Evolutionary conservation across 2,797 vertebrate species (phyloP).

Genomic region (Acanthurus leucopareius): DNA sequence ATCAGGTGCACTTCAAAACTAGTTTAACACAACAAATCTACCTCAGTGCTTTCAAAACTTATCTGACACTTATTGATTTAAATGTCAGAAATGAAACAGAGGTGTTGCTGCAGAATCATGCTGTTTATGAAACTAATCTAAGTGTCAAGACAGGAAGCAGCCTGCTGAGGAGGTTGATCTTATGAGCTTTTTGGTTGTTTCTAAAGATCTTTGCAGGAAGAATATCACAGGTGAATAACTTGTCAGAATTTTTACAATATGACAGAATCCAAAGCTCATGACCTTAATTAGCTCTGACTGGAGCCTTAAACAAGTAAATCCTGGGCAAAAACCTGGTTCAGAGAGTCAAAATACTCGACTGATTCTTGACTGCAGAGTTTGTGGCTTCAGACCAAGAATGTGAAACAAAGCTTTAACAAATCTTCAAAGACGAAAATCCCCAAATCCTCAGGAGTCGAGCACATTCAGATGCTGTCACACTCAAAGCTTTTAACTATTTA

Average conservation of each 20-base stretch:
- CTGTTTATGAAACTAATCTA: not conserved
- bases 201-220: not conserved
- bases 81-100: too few species aligned
- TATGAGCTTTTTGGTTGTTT: not conserved
- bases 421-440: slow-evolving; percentile 21
- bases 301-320: not conserved
- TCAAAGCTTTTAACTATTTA: not conserved
- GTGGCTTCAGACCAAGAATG: slow-evolving; percentile 28
- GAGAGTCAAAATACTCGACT: not conserved
- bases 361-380: not conserved
- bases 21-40: not conserved
- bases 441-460: not conserved
- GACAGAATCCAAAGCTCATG: not conserved
- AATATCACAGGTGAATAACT: not conserved
- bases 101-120: not conserved
- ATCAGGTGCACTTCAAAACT: not conserved
- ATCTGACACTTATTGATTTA: not conserved
- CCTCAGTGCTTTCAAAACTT: not conserved
- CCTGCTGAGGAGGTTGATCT: not conserved
- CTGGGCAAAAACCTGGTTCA: not conserved
- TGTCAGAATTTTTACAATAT: not conserved
- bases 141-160: not conserved
- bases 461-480: not conserved
- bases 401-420: slow-evolving; percentile 31
- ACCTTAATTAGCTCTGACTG: not conserved